Conservation (phyloP, 1,140 invertebrate species). For the Vanessa tameamea region DNA sequence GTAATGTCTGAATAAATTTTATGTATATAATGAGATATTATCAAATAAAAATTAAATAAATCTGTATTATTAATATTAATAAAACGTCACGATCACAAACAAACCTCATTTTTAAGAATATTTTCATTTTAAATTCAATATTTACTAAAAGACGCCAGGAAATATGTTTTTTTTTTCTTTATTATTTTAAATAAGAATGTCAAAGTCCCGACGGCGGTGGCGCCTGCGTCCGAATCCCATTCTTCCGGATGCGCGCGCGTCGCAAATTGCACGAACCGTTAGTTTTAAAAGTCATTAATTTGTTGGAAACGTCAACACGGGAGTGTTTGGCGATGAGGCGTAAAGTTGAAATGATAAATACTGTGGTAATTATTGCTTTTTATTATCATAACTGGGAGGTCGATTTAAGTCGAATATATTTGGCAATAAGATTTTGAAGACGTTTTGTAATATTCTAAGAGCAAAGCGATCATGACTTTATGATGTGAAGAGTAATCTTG, state of each 20-base stretch:
- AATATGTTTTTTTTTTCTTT: not conserved
- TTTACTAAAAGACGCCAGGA: not conserved
- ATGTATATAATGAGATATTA: too few species aligned
- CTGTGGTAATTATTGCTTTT: constrained; percentile 18
- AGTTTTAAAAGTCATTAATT: constrained; percentile 52
- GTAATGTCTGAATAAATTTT: too few species aligned
- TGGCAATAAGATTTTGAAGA: not conserved
- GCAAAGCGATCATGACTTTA: too few species aligned
- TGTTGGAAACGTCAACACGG: constrained; percentile 61
- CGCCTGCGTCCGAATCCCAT: constrained; percentile 33
- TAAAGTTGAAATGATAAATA: constrained; percentile 47
- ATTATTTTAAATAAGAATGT: not conserved
- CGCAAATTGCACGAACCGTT: constrained; percentile 56
- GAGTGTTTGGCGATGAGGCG: constrained; percentile 54
- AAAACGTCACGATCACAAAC: too few species aligned
- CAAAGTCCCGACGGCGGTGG: constrained; percentile 29
- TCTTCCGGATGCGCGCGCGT: constrained; percentile 48
- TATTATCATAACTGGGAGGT: not conserved
- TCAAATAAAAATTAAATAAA: too few species aligned
- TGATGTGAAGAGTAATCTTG: too few species aligned
- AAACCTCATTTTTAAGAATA: too few species aligned
- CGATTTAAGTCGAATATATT: constrained; percentile 4
- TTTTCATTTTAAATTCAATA: too few species aligned
- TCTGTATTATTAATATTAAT: too few species aligned
- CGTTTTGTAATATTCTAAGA: not conserved